Evolutionary conservation across 2,888 invertebrate species (phyloP), one percentile per base, ranked within the genome.

Genomic region (Drosophila affinis): DNA sequence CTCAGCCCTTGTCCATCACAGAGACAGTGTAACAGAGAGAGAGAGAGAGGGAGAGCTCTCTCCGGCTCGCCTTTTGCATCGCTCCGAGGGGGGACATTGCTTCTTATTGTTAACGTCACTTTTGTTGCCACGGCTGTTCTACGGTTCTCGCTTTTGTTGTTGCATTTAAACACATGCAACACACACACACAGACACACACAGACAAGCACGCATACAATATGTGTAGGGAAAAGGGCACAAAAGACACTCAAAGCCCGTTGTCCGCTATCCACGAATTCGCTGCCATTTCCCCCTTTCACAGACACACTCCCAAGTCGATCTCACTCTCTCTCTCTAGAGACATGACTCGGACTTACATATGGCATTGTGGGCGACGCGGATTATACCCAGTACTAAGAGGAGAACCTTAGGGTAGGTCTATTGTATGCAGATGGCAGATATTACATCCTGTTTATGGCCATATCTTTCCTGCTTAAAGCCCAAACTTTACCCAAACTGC

Each of bases 91-190:
- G 72, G 65, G 32, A n/a, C 39, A n/a, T 70, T 76, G 64, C 55
- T 69, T 76, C 69, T 83, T 67, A 75, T 82, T 85, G 82, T 85
- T 79, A 76, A 79, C 81, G 70, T 77, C 79, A 78, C 77, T 84
- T 77, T 81, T 87, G 81, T 79, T 86, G 73, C 86, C 75, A 85
- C 76, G 65, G 46, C n/a, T n/a, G n/a, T 57, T 56, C 56, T 62
- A 18, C 18, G 57, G 62, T 72, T 79, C 57, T 79, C 57, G 3
- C 34, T 65, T 46, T 51, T 63, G 55, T 65, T 76, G 51, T 67
- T 75, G 73, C 80, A 74, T 77, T 88, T 72, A 84, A 85, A 62
- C 68, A 76, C 77, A 77, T 80, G 87, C 88, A 70, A 69, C 62
- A 61, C 77, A 57, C 53, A 29, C 32, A 47, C 45, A 62, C 46